A percentile compares a stretch with the other conserved stretches of the same genome.
Evolutionary conservation across 2,113 vertebrate genomes (phyloP).

Genomic region (Sciurus niger): DNA sequence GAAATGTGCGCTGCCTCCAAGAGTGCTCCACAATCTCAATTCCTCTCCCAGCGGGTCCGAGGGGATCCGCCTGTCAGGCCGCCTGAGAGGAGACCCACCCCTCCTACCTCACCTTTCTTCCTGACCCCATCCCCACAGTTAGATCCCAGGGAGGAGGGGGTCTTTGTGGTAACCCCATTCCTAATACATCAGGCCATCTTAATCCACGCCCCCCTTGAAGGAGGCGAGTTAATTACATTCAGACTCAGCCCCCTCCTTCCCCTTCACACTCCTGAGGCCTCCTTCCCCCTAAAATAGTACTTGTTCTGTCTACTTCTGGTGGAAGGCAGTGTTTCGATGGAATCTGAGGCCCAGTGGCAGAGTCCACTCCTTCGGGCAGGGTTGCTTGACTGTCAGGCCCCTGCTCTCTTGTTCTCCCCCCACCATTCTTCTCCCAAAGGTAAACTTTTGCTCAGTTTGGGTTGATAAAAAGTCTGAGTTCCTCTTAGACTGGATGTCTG

Average conservation of each 20-base stretch:
- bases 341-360: conserved; percentile 67
- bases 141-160: not conserved
- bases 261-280: conserved; percentile 57
- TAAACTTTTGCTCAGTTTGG: conserved; percentile 64
- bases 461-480: conserved; percentile 43
- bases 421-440: conserved; percentile 40
- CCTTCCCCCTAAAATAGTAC: conserved; percentile 69
- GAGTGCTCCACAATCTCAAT: not conserved
- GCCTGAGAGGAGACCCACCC: not conserved
- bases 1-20: not conserved
- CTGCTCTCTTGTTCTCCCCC: not conserved
- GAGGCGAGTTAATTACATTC: conserved; percentile 68
- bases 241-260: not conserved
- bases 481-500: conserved; percentile 47
- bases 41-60: not conserved
- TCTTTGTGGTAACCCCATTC: not conserved
- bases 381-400: not conserved
- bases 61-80: not conserved
- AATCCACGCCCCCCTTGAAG: not conserved
- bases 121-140: not conserved
- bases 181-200: conserved; percentile 4
- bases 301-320: conserved; percentile 66
- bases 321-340: conserved; percentile 73
- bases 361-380: not conserved
- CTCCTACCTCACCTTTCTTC: not conserved